These are phyloP conservation scores for Pseudopleuronectes americanus DNA, from an alignment of 2,797 vertebrate genomes.

Conservation along the genomic window DNA sequence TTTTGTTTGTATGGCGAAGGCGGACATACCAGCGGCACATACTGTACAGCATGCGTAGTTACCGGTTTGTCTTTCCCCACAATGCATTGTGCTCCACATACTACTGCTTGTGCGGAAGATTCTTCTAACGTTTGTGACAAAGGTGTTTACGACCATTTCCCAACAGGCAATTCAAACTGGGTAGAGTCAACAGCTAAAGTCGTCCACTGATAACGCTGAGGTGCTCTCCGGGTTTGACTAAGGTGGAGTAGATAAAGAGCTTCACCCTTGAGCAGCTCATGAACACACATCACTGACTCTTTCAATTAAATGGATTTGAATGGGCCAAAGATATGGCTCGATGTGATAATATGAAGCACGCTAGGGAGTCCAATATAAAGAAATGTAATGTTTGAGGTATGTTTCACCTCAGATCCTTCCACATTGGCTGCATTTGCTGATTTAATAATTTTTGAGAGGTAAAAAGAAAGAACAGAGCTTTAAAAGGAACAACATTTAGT, in stretches of 20 bases:
- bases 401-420: too few relatives aligned
- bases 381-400: too few relatives aligned
- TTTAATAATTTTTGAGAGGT: too few relatives aligned
- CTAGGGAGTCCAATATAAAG: too few relatives aligned
- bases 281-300: conserved; percentile 15
- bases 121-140: conserved; percentile 18
- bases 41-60: conserved; percentile 22
- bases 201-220: conserved; percentile 54
- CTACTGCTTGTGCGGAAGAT: not conserved
- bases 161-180: conserved; percentile 51
- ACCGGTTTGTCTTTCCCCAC: conserved; percentile 15
- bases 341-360: not conserved
- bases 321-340: not conserved
- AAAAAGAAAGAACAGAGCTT: too few relatives aligned
- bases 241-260: conserved; percentile 52
- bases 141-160: conserved; percentile 55
- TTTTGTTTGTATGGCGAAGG: conserved; percentile 24
- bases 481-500: too few relatives aligned
- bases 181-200: conserved; percentile 51
- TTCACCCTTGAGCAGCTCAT: conserved; percentile 36
- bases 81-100: conserved; percentile 7
- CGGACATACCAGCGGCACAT: conserved; percentile 22
- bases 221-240: conserved; percentile 36
- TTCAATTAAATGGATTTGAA: conserved; percentile 21
- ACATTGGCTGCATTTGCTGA: too few relatives aligned